Evolutionary conservation across 2,888 invertebrate genomes (phyloP), one percentile per base, ranked within the genome.

Genomic region (Synanthedon formicaeformis): DNA sequence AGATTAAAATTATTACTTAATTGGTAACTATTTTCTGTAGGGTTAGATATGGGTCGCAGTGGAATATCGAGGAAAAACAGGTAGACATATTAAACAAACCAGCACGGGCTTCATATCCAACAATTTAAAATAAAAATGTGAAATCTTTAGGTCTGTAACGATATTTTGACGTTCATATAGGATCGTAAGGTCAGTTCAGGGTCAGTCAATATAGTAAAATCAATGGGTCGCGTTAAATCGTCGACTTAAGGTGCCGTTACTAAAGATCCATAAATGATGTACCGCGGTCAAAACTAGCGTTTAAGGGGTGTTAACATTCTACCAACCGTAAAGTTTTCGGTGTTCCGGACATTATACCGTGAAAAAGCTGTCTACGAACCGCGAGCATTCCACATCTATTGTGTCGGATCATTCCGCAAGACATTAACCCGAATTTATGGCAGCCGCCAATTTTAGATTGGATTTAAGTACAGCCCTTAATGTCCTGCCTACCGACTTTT

Each of bases 351-450:
- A 70, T 67, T 52, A 65, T 64, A 65, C 57, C 53, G 53, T 59
- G 61, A 66, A 69, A 72, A 69, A 63, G 67, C 61, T 58, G 62
- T 58, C 57, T 56, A 59, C 56, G 53, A 56, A 53, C 49, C 55
- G 50, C 51, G 41, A 53, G 53, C 55, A 52, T 57, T 55, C 55
- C 55, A 50, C 60, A 64, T 60, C 67, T 65, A 73, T 78, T 74
- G 75, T 74, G 67, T 63, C 53, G 60, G 66, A 64, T 70, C 75
- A 71, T 69, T 71, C 64, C 69, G 64, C 65, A 69, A 64, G 65
- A 73, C 78, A 75, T 78, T 78, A 78, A 75, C 61, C 58, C 56
- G 60, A 72, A 77, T 78, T 80, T 78, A 77, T 66, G 67, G 63
- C 58, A 61, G 50, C 23, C 60, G 64, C 67, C 76, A 75, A 75